Base-by-base conservation (phyloP, 2,113 vertebrate genomes). In the Otus sunia region DNA sequence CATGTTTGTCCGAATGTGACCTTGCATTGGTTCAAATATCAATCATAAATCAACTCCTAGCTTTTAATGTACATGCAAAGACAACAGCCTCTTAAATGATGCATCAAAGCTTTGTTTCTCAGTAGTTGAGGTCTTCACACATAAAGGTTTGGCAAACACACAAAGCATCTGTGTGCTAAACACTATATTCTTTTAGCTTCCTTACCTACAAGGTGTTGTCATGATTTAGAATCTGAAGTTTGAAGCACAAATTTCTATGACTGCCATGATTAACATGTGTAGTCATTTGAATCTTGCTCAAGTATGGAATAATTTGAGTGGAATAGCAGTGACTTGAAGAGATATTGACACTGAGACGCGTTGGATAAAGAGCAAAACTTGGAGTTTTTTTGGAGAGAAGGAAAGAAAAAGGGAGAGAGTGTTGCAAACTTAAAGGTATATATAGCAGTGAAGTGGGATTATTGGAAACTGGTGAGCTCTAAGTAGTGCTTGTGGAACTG, bases 1-100 rank as follows among this genome's bases (percentile, higher is more conserved):
- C 15, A 0, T 72, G 55, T 88, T 94, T 94, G 66, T 60, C 86
- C 7, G 27, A 92, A 82, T 91, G 73, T 94, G 76, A 95, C 94
- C 86, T 91, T 90, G 63, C 47, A 43, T 68, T 58, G 86, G 68
- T 91, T 95, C 91, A 91, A 89, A 72, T 96, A 78, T 87, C 95
- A 85, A 8, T 63, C 81, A 41, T 94, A 91, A 96, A 94, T 96
- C 91, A 94, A 68, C 75, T 39, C 69, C 36, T 55, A 52, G 63
- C 62, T 94, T 92, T 84, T 82, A 71, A 95, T 63, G 76, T 72
- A 5, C 39, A 4, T 36, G 34, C 20, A 59, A 63, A 66, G 19
- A 52, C 52, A 77, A 12, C 14, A 26, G 68, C 47, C 68, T 71
- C 62, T 55, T 55, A 30, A 80, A 45, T 32, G 50, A 69, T 58